Percentiles rank a stretch among this genome's conserved stretches.
Evolutionary conservation across 2,888 invertebrate species (phyloP).

Genomic region (Eurois occulta): DNA sequence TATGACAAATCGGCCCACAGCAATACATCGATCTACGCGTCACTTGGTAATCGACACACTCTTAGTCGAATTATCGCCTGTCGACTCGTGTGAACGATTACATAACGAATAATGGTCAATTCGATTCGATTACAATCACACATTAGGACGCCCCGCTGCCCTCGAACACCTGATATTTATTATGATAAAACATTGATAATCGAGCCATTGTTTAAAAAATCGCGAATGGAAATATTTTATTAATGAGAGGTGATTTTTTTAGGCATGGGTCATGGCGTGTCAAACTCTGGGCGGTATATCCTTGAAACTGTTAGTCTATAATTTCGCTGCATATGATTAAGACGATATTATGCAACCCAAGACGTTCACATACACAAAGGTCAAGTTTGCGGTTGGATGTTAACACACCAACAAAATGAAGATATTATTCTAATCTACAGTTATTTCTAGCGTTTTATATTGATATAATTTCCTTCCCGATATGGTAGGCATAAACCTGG

Average conservation of each 20-base stretch:
- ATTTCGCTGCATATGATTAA: constrained; percentile 60
- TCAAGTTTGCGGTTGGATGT: constrained; percentile 51
- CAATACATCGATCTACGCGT: constrained; percentile 71
- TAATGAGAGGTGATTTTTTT: constrained; percentile 64
- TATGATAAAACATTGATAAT: constrained; percentile 63
- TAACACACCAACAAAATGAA: constrained; percentile 48
- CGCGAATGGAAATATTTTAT: constrained; percentile 64
- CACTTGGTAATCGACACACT: constrained; percentile 67
- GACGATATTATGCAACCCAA: constrained; percentile 59
- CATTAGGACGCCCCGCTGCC: constrained; percentile 71
- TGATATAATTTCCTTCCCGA: constrained; percentile 48
- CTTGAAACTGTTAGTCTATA: constrained; percentile 58
- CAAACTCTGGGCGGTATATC: constrained; percentile 60
- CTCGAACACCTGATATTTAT: constrained; percentile 67
- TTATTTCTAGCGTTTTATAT: constrained; percentile 55
- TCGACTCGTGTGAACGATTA: constrained; percentile 68
- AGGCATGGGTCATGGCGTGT: constrained; percentile 66
- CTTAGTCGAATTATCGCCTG: constrained; percentile 71
- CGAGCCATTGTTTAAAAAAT: constrained; percentile 64
- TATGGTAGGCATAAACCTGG: constrained; percentile 54
- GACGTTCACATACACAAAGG: constrained; percentile 55
- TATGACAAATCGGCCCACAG: constrained; percentile 77
- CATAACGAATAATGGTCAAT: constrained; percentile 72
- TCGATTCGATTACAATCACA: constrained; percentile 74
- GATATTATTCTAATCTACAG: constrained; percentile 49